Conservation (phyloP, 1,140 invertebrate genomes). For the Rhagoletis zephyria region DNA sequence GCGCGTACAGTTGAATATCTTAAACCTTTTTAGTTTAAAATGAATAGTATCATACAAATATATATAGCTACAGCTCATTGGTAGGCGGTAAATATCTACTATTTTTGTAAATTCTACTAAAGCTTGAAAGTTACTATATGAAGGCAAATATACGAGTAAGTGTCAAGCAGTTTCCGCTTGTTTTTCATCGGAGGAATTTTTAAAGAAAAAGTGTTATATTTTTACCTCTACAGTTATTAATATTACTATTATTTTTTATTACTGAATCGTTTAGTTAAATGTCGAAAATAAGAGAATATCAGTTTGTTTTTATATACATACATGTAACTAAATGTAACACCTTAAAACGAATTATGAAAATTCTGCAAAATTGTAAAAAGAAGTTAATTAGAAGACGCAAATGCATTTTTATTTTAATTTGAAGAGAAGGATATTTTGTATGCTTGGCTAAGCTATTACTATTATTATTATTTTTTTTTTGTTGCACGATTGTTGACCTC, state of each 20-base stretch:
- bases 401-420: too few relatives aligned
- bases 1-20: background rate
- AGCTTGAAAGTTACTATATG: background rate
- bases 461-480: background rate
- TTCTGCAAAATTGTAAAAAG: background rate
- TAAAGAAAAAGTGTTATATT: conserved; percentile 27
- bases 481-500: background rate
- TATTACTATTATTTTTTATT: conserved; percentile 39
- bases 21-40: background rate
- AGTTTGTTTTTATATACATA: background rate
- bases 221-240: background rate
- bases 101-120: too few relatives aligned
- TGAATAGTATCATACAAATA: background rate
- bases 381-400: too few relatives aligned
- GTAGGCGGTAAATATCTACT: too few relatives aligned
- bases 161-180: background rate
- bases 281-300: background rate
- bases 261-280: background rate
- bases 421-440: too few relatives aligned
- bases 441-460: background rate
- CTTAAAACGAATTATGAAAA: background rate
- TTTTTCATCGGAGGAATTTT: background rate
- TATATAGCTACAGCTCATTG: background rate
- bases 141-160: background rate
- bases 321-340: background rate